phyloP scores from a whole-genome alignment of 2,888 invertebrate genomes.

The Aquatica leii region DNA sequence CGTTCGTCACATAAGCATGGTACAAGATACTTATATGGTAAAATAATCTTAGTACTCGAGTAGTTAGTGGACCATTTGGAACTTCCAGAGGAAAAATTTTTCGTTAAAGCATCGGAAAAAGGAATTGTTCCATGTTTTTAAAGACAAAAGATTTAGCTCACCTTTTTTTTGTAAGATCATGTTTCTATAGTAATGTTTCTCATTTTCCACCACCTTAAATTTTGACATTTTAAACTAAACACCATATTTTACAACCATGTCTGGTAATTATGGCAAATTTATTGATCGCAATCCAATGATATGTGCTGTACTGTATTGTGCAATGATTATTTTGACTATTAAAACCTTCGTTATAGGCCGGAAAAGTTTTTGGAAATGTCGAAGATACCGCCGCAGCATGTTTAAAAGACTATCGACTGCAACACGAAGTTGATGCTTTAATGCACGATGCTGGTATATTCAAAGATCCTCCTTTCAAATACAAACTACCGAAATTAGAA shows the following conservation, averaged over 20 bases:
- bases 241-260: conserved; percentile 40
- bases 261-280: conserved; percentile 52
- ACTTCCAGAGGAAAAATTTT: too few species aligned
- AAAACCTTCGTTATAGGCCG: conserved; percentile 45
- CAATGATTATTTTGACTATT: neutral
- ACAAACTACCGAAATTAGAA: conserved; percentile 41
- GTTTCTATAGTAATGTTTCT: too few species aligned
- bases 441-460: conserved; percentile 49
- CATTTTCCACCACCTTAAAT: too few species aligned
- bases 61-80: too few species aligned
- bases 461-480: conserved; percentile 37
- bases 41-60: too few species aligned
- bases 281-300: conserved; percentile 50
- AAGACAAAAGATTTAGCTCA: too few species aligned
- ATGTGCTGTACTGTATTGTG: conserved; percentile 38
- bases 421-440: conserved; percentile 52
- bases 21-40: too few species aligned
- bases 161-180: too few species aligned
- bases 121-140: too few species aligned
- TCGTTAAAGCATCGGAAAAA: too few species aligned
- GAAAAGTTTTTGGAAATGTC: conserved; percentile 46
- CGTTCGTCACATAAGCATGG: too few species aligned
- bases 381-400: conserved; percentile 44
- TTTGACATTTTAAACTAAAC: conserved; percentile 7
- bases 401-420: conserved; percentile 49